phyloP scores from a whole-genome alignment of 1,140 invertebrate species.

The Propsilocerus akamusi region DNA sequence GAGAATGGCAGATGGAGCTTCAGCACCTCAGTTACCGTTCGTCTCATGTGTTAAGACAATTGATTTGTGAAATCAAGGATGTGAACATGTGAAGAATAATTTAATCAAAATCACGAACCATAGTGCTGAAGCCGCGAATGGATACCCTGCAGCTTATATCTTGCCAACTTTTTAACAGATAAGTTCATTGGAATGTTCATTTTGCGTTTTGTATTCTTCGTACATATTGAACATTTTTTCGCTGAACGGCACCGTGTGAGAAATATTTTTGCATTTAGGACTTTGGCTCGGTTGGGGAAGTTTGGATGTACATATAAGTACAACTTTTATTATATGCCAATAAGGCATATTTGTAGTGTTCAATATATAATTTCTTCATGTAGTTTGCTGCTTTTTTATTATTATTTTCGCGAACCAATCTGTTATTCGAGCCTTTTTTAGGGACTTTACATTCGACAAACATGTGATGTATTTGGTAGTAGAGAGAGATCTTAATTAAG shows the following conservation, averaged over 20 bases:
- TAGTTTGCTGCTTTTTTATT: background rate
- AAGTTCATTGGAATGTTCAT: background rate
- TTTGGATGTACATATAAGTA: constrained; percentile 1
- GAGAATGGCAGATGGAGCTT: no score
- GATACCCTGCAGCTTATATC: background rate
- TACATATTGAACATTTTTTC: background rate
- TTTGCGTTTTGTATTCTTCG: background rate
- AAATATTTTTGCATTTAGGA: constrained; percentile 4
- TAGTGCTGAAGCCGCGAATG: background rate
- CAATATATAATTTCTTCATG: background rate
- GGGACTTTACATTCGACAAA: background rate
- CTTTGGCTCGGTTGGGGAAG: background rate
- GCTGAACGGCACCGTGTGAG: constrained; percentile 1
- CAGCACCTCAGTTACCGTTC: no score
- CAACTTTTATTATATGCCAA: constrained; percentile 3
- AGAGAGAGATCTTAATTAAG: constrained; percentile 2
- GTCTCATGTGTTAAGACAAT: no score
- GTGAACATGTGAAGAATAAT: no score
- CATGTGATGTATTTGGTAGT: background rate
- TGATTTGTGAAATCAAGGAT: no score
- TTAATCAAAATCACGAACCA: no score
- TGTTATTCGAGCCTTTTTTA: background rate
- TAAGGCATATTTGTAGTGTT: constrained; percentile 2
- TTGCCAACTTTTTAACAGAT: background rate
- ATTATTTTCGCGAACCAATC: background rate